These are phyloP conservation scores for Catharus minimus DNA, from an alignment of 2,113 vertebrate genomes.

Conservation along the genomic window DNA sequence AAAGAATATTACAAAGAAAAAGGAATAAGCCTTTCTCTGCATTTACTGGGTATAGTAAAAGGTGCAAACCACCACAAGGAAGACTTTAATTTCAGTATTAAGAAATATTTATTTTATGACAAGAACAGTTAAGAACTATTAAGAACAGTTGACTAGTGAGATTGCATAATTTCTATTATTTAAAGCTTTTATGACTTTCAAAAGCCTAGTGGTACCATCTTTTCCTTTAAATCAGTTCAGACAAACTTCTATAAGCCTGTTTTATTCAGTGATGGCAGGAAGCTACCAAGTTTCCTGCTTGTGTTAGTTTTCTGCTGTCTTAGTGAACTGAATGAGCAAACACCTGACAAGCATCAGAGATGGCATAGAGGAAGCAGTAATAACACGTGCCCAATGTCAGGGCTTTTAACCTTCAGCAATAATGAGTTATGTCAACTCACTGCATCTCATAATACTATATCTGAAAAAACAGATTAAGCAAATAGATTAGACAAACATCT, in stretches of 20 bases:
- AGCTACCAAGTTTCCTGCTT: neutral
- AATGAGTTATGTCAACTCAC: slow-evolving; percentile 22
- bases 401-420: slow-evolving; percentile 21
- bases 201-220: neutral
- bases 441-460: neutral
- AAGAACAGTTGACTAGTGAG: neutral
- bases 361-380: neutral
- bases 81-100: neutral
- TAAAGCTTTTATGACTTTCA: neutral
- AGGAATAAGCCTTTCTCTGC: neutral
- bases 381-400: neutral
- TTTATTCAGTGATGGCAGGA: neutral
- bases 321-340: neutral
- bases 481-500: slow-evolving; percentile 49
- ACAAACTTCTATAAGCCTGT: neutral
- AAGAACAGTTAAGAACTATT: neutral
- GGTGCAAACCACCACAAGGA: neutral
- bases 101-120: neutral
- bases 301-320: neutral
- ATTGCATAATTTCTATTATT: neutral
- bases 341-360: neutral
- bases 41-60: neutral
- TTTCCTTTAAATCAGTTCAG: neutral
- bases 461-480: slow-evolving; percentile 35
- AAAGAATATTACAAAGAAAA: neutral